A percentile compares a stretch with the other conserved stretches of the same genome.
Evolutionary conservation across 2,888 invertebrate species (phyloP).

Genomic region (Neuroscelio doddi): DNA sequence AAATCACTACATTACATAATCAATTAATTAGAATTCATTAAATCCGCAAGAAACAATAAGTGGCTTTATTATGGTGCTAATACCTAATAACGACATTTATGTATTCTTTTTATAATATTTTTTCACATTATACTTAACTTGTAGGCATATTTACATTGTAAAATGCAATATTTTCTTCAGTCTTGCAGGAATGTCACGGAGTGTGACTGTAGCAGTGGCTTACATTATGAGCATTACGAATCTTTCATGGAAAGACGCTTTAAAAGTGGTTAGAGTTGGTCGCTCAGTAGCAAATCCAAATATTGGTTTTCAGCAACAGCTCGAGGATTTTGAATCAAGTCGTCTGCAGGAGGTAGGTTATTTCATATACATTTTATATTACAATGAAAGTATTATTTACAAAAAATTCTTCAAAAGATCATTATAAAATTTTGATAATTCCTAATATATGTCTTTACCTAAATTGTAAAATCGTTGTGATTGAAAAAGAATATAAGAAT

Average conservation of each 20-base stretch:
- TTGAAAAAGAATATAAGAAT: too few species aligned
- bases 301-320: slow-evolving; percentile 94
- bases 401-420: background rate
- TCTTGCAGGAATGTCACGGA: slow-evolving; percentile 96
- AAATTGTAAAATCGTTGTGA: too few species aligned
- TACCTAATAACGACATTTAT: too few species aligned
- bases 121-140: too few species aligned
- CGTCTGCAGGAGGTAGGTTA: slow-evolving; percentile 82
- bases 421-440: too few species aligned
- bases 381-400: background rate
- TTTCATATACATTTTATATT: background rate
- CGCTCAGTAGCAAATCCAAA: slow-evolving; percentile 96
- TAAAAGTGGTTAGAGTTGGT: slow-evolving; percentile 94
- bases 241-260: slow-evolving; percentile 91
- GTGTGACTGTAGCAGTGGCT: slow-evolving; percentile 95
- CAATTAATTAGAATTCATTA: too few species aligned
- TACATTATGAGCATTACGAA: slow-evolving; percentile 96
- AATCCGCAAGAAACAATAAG: too few species aligned
- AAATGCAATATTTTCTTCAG: slow-evolving; percentile 73
- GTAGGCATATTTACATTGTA: background rate
- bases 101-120: background rate
- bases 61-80: too few species aligned
- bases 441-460: too few species aligned
- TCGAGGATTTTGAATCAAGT: slow-evolving; percentile 91
- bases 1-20: too few species aligned